These are phyloP conservation scores for Idaea dimidiata DNA, from an alignment of 2,888 invertebrate species.

Conservation along the genomic window DNA sequence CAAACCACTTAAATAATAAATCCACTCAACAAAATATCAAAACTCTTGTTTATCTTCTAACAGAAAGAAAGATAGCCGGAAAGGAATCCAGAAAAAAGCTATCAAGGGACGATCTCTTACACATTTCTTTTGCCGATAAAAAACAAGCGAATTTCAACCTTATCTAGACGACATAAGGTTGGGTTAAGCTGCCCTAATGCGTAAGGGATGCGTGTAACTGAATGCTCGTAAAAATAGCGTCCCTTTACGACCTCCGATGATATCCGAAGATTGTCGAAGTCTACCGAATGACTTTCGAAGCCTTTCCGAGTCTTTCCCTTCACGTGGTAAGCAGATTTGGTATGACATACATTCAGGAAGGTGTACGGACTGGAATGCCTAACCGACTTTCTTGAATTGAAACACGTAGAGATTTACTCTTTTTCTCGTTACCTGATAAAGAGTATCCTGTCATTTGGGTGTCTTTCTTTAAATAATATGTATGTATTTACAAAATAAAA, in stretches of 20 bases:
- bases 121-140: slow-evolving; percentile 26
- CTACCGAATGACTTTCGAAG: slow-evolving; percentile 44
- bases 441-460: neutral
- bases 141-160: slow-evolving; percentile 35
- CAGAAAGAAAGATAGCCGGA: slow-evolving; percentile 63
- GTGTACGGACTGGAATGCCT: slow-evolving; percentile 8
- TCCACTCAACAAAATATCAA: slow-evolving; percentile 1
- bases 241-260: slow-evolving; percentile 58
- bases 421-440: neutral
- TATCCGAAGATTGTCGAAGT: slow-evolving; percentile 57
- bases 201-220: slow-evolving; percentile 41
- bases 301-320: slow-evolving; percentile 27
- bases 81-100: slow-evolving; percentile 59
- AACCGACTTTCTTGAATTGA: neutral
- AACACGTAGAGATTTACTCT: neutral
- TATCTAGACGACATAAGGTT: slow-evolving; percentile 24
- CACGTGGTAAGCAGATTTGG: slow-evolving; percentile 28
- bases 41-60: slow-evolving; percentile 59
- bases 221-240: slow-evolving; percentile 62
- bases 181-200: slow-evolving; percentile 25
- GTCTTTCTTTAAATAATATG: no score
- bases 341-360: slow-evolving; percentile 24
- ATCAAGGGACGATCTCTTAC: slow-evolving; percentile 57
- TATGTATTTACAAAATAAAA: no score
- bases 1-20: neutral